Evolutionary conservation across 2,797 vertebrate species (phyloP).

Genomic region (Epinephelus awoara): DNA sequence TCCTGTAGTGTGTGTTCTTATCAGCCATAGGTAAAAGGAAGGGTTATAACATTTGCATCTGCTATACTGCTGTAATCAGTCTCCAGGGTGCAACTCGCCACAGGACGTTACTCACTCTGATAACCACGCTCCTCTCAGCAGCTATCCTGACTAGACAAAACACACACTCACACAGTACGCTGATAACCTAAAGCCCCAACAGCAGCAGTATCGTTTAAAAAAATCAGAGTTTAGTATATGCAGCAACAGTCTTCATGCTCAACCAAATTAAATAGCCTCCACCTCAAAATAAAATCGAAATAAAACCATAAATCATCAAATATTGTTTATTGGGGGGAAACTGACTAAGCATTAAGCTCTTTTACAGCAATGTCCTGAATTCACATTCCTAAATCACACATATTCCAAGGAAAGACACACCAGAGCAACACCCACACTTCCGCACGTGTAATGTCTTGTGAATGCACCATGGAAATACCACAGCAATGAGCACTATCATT

Average conservation of each 20-base stretch:
- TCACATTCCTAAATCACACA: neutral
- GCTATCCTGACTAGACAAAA: neutral
- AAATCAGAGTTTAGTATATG: neutral
- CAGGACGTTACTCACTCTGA: slow-evolving; percentile 19
- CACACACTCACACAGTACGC: neutral
- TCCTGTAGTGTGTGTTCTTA: slow-evolving; percentile 8
- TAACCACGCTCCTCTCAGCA: slow-evolving; percentile 25
- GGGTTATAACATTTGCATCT: slow-evolving; percentile 37
- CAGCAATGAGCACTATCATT: neutral
- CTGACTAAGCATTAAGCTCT: no score
- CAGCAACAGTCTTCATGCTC: neutral
- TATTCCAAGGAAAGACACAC: neutral
- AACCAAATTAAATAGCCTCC: neutral
- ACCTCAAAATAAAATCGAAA: no score
- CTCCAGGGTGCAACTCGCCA: slow-evolving; percentile 23
- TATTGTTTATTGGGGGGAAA: no score
- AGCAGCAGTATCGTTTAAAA: neutral
- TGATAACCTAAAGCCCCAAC: slow-evolving; percentile 4
- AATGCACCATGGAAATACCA: neutral
- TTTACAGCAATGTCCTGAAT: no score
- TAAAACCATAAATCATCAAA: neutral
- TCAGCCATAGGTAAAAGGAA: slow-evolving; percentile 18
- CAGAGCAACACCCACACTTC: neutral
- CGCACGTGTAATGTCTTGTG: neutral
- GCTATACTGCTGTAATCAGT: slow-evolving; percentile 31